Conservation (phyloP, 2,888 invertebrate genomes). For the Acronicta aceris region DNA sequence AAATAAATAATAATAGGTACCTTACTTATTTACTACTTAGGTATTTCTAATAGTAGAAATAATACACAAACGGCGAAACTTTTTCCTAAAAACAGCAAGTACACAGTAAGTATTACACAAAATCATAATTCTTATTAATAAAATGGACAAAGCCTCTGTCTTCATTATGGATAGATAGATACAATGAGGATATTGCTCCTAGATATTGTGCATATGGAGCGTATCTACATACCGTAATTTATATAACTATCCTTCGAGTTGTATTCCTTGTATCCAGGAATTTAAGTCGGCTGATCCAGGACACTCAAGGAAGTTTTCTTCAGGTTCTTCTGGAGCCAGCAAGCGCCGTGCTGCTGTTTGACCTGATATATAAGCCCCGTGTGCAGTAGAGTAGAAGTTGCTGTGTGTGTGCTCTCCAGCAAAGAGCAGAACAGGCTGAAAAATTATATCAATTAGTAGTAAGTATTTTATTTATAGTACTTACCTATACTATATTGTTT, state of each 20-base stretch:
- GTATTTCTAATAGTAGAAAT: conserved; percentile 39
- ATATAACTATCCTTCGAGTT: conserved; percentile 88
- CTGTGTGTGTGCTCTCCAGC: conserved; percentile 99
- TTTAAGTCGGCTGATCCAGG: conserved; percentile 94
- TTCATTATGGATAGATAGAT: conserved; percentile 54
- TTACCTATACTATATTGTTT: no score
- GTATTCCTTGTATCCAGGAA: conserved; percentile 96
- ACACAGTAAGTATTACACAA: conserved; percentile 52
- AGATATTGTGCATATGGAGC: conserved; percentile 49
- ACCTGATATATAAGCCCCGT: conserved; percentile 97
- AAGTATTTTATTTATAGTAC: not conserved
- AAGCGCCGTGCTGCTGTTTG: conserved; percentile 94
- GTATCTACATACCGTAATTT: conserved; percentile 38
- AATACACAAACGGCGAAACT: conserved; percentile 39
- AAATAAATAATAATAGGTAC: conserved; percentile 37
- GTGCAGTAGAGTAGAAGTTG: conserved; percentile 98
- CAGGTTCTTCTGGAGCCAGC: conserved; percentile 90
- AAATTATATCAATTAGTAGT: conserved; percentile 43
- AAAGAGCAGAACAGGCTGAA: conserved; percentile 95
- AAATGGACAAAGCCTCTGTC: conserved; percentile 54
- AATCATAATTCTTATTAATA: conserved; percentile 58
- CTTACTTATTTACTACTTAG: conserved; percentile 15
- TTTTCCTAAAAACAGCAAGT: conserved; percentile 47
- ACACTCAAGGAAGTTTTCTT: conserved; percentile 92
- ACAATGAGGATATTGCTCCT: conserved; percentile 53